phyloP scores from a whole-genome alignment of 1,140 invertebrate species.

The Coelopa frigida region DNA sequence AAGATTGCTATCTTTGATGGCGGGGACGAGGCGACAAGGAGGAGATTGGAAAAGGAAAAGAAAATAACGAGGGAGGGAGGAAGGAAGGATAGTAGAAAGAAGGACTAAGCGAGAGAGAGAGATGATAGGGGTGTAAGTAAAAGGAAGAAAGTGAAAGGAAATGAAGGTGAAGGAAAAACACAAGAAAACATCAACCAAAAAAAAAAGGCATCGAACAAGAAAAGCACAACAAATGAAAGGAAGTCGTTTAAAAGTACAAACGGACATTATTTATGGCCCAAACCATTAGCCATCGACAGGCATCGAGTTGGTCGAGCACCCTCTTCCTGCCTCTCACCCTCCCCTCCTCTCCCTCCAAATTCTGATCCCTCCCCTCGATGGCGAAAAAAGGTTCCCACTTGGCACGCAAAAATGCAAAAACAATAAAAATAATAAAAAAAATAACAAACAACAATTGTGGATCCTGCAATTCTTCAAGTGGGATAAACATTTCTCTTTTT shows the following conservation, averaged over 20 bases:
- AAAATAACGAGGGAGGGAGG: too few species aligned
- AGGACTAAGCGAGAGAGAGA: too few species aligned
- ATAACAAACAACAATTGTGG: constrained; percentile 5
- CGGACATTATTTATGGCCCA: constrained; percentile 44
- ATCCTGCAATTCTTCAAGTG: constrained; percentile 17
- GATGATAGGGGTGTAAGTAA: too few species aligned
- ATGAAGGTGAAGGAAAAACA: neutral
- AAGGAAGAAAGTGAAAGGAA: constrained; percentile 12
- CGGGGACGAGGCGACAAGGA: too few species aligned
- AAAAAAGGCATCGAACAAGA: constrained; percentile 23
- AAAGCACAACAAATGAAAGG: constrained; percentile 44
- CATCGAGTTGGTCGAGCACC: neutral
- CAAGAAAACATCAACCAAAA: constrained; percentile 12
- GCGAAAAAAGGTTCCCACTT: too few species aligned
- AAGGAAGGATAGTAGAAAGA: too few species aligned
- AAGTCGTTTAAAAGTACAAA: constrained; percentile 46
- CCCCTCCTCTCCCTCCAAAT: neutral
- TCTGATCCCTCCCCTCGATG: too few species aligned
- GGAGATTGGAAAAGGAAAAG: too few species aligned
- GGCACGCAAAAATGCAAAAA: neutral
- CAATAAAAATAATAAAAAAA: neutral
- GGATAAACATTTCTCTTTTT: constrained; percentile 11
- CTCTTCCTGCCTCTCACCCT: neutral
- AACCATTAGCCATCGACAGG: constrained; percentile 27
- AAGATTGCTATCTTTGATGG: constrained; percentile 45